Evolutionary conservation across 2,113 vertebrate species (phyloP).

Genomic region (Todiramphus saurophagus): DNA sequence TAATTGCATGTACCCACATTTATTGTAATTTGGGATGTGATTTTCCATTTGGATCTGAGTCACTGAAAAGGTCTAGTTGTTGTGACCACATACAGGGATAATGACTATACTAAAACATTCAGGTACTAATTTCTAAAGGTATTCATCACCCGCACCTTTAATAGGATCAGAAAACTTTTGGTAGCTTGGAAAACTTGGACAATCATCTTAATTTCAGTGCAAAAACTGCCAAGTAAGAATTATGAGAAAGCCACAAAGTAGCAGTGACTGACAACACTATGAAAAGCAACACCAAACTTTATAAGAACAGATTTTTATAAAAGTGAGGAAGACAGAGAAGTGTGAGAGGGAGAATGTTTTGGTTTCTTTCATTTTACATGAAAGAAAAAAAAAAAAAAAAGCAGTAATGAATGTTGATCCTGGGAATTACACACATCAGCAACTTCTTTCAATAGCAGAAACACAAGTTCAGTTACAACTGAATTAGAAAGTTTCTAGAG

Average conservation of each 20-base stretch:
- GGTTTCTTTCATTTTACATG: background rate
- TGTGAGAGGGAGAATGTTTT: background rate
- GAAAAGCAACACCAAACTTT: background rate
- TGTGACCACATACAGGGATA: slow-evolving; percentile 32
- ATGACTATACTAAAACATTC: slow-evolving; percentile 15
- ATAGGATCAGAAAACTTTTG: background rate
- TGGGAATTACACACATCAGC: background rate
- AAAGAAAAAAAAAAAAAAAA: background rate
- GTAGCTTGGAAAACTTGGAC: background rate
- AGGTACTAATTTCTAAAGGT: slow-evolving; percentile 15
- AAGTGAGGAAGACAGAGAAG: background rate
- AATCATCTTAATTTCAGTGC: background rate
- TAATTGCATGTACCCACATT: slow-evolving; percentile 20
- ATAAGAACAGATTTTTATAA: background rate
- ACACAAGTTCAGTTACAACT: background rate
- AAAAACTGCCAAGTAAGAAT: background rate
- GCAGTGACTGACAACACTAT: background rate
- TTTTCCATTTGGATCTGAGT: slow-evolving; percentile 39
- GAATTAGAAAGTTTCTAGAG: background rate
- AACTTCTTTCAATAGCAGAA: background rate
- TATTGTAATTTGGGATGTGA: slow-evolving; percentile 29
- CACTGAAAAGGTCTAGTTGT: background rate
- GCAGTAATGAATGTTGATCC: background rate
- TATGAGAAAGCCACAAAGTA: background rate
- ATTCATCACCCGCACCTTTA: background rate